A percentile compares a stretch with the other conserved stretches of the same genome.
Evolutionary conservation across 2,888 invertebrate species (phyloP).

Genomic region (Heliconius hortense): DNA sequence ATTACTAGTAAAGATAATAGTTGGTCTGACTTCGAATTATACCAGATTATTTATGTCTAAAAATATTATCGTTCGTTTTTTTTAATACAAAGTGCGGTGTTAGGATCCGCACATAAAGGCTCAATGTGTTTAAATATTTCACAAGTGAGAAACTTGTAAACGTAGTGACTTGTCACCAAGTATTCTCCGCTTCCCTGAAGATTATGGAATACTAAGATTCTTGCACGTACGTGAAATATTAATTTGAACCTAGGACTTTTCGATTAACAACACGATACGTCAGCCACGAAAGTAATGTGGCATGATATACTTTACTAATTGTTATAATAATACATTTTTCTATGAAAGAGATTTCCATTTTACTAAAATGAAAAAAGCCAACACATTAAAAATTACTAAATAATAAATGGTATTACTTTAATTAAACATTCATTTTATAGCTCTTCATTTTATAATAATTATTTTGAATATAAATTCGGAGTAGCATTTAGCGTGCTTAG

Average conservation of each 20-base stretch:
- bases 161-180: background rate
- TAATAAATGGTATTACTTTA: background rate
- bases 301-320: background rate
- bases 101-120: background rate
- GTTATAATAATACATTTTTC: background rate
- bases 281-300: background rate
- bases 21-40: background rate
- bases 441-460: background rate
- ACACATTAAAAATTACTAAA: background rate
- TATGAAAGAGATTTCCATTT: background rate
- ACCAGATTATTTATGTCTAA: too few relatives aligned
- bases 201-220: background rate
- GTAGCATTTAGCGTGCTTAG: slow-evolving; percentile 11
- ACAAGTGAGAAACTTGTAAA: background rate
- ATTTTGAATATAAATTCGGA: background rate
- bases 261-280: background rate
- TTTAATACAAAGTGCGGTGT: background rate
- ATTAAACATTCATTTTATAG: background rate
- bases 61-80: too few relatives aligned
- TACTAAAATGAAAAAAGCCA: background rate
- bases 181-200: background rate
- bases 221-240: background rate
- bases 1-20: too few relatives aligned
- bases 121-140: background rate
- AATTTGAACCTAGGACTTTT: background rate